Evolutionary conservation across 2,888 invertebrate species (phyloP).

Genomic region (Callinectes sapidus): DNA sequence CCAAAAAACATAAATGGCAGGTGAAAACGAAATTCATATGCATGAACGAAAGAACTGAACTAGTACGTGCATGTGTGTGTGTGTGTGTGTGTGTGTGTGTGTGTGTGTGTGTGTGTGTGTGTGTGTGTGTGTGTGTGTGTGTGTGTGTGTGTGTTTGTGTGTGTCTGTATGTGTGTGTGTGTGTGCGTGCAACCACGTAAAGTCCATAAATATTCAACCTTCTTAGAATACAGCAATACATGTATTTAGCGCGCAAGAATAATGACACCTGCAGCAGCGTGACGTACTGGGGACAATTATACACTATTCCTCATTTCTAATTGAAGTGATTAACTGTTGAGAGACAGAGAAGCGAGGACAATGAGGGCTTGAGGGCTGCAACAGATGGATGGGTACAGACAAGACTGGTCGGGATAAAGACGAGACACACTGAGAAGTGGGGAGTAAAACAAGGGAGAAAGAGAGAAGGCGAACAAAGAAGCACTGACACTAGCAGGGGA

Average conservation of each 20-base stretch:
- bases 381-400: background rate
- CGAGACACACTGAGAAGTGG: background rate
- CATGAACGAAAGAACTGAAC: background rate
- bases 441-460: background rate
- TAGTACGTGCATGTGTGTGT: background rate
- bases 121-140: constrained; percentile 10
- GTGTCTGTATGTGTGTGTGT: background rate
- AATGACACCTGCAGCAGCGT: background rate
- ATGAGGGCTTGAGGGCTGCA: background rate
- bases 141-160: constrained; percentile 17
- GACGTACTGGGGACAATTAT: constrained; percentile 22
- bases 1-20: background rate
- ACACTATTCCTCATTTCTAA: background rate
- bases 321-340: constrained; percentile 13
- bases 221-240: background rate
- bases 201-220: background rate
- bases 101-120: background rate
- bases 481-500: background rate
- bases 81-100: constrained; percentile 17
- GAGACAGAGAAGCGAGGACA: background rate
- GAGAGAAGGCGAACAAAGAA: background rate
- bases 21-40: constrained; percentile 26
- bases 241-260: background rate
- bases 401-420: background rate
- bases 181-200: background rate